A percentile compares a stretch with the other conserved stretches of the same genome.
phyloP scores from a whole-genome alignment of 2,113 vertebrate genomes.

The Centropus unirufus region DNA sequence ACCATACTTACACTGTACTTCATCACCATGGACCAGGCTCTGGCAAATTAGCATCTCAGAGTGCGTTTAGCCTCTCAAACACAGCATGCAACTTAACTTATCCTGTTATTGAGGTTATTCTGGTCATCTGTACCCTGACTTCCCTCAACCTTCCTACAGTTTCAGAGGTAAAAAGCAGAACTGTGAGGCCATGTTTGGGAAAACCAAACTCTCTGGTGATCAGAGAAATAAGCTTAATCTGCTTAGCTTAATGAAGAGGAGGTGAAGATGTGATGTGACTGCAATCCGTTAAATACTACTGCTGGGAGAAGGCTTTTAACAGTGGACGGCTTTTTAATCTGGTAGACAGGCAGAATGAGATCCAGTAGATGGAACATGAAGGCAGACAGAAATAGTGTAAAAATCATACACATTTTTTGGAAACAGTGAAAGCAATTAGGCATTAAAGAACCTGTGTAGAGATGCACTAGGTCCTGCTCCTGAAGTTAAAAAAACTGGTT shows the following conservation, averaged over 20 bases:
- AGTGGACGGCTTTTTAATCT: conserved; percentile 42
- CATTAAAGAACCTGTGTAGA: neutral
- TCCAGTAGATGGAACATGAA: conserved; percentile 10
- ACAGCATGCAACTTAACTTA: neutral
- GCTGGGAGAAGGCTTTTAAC: conserved; percentile 21
- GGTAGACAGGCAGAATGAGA: neutral
- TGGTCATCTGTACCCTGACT: neutral
- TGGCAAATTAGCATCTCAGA: neutral
- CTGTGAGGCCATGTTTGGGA: neutral
- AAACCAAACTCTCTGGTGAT: neutral
- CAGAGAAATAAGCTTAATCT: conserved; percentile 43
- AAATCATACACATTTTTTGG: neutral
- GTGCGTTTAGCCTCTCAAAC: neutral
- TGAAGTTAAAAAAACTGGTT: neutral
- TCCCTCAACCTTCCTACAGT: neutral
- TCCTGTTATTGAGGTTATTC: neutral
- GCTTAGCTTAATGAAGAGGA: conserved; percentile 61
- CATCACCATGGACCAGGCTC: neutral
- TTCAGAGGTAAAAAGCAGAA: conserved; percentile 24
- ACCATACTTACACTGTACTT: neutral
- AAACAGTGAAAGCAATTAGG: conserved; percentile 12
- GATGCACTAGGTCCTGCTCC: neutral
- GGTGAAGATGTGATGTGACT: neutral
- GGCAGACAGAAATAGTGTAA: neutral
- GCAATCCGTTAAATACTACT: conserved; percentile 17